A percentile compares a stretch with the other conserved stretches of the same genome.
These are phyloP conservation scores for Lepidochrysops patricia DNA, from an alignment of 2,888 invertebrate species.

Conservation along the genomic window DNA sequence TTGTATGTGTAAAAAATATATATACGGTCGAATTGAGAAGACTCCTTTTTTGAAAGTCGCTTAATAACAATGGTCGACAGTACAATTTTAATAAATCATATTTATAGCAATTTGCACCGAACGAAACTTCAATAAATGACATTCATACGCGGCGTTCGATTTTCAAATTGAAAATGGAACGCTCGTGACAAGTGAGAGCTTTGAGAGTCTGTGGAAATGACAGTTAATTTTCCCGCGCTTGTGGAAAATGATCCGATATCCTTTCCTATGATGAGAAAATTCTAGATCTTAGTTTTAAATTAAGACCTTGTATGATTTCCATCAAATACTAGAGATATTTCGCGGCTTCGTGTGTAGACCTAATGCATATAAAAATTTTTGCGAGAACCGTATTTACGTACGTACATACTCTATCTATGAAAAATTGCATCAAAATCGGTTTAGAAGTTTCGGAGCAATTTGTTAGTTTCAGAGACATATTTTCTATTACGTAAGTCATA, in stretches of 20 bases:
- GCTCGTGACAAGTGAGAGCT: not conserved
- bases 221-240: constrained; percentile 4
- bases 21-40: not conserved
- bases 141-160: not conserved
- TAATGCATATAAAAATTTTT: no score
- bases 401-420: no score
- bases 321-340: no score
- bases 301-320: not conserved
- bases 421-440: no score
- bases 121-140: not conserved
- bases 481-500: no score
- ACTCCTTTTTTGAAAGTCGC: no score
- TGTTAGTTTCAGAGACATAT: no score
- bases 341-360: no score
- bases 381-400: no score
- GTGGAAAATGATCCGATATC: not conserved
- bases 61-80: not conserved
- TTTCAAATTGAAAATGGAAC: constrained; percentile 5
- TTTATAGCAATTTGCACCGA: not conserved
- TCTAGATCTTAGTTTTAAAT: not conserved
- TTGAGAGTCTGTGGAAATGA: constrained; percentile 3
- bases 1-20: no score
- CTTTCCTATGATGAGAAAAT: not conserved
- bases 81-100: not conserved
- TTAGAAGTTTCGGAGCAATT: no score